Percentiles rank a stretch among this genome's conserved stretches.
Evolutionary conservation across 1,140 invertebrate genomes (phyloP).

Genomic region (Olivierus martensii): DNA sequence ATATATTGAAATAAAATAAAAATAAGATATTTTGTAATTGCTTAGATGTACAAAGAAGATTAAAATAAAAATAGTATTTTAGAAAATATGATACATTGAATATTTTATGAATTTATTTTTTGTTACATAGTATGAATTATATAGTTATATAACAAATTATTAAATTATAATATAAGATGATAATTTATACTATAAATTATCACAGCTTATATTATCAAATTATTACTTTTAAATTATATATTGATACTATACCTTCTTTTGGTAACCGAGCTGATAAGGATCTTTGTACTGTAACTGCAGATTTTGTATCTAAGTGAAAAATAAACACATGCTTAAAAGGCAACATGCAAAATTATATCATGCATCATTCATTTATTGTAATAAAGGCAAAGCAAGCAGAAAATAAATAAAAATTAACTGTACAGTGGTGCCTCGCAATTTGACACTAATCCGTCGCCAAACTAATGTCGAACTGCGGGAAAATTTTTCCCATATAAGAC

Average conservation of each 20-base stretch:
- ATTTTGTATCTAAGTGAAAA: slow-evolving; percentile 6
- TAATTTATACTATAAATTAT: no score
- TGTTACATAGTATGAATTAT: no score
- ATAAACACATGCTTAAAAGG: slow-evolving; percentile 3
- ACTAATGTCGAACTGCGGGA: no score
- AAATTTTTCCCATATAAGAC: no score
- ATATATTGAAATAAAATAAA: no score
- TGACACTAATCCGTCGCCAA: no score
- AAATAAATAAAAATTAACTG: slow-evolving; percentile 4
- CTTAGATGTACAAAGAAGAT: background rate
- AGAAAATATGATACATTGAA: background rate
- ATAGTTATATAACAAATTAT: no score
- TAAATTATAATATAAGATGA: background rate
- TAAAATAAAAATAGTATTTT: background rate
- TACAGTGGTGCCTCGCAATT: no score
- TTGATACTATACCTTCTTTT: slow-evolving; percentile 20
- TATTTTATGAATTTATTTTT: background rate
- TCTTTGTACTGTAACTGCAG: slow-evolving; percentile 17
- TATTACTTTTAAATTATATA: background rate
- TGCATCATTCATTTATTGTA: background rate
- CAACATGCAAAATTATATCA: background rate
- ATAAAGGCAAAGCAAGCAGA: background rate
- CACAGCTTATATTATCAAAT: background rate
- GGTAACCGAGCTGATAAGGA: slow-evolving; percentile 22
- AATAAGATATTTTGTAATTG: no score